Evolutionary conservation across 2,888 invertebrate species (phyloP), one percentile per base, ranked within the genome.

Genomic region (Dasypogon diadema): DNA sequence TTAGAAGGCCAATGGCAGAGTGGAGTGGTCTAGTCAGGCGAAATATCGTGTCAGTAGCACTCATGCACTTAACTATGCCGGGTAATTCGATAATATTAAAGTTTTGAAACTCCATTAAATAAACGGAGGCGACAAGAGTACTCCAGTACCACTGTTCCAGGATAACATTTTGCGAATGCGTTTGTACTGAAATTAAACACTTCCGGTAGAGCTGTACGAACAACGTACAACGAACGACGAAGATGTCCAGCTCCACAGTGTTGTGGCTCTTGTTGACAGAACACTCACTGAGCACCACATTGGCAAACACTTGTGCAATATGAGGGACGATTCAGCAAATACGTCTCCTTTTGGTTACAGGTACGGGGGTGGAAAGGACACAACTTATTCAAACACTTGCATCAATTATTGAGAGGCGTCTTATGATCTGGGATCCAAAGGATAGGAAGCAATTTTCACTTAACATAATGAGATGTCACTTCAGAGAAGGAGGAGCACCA

Each of bases 191-290:
- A 34, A 42, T 60, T 60, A 60, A 60, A 42, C 18, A 21, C 21
- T 21, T 60, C 34, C 34, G 18, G 42, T 12, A 12, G 42, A 12
- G 8, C 18, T 60, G 26, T 18, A 30, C 14, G 18, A 30, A 30
- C 26, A 26, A 18, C 14, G 12, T 26, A 51, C 8, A 18, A 51
- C 16, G 6, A 6, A 5, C 2, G 21, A 60, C n/a, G 12, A 37
- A 37, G 37, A 34, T 16, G 8, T 46, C 12, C 18, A 65, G 12
- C 24, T 68, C n/a, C 24, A 42, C 24, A 48, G 34, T 68, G 22
- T 70, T 70, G 70, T 70, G 54, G 54, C 70, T 70, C 18, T 5
- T 70, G 46, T 70, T 70, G 70, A 70, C 70, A 54, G 34, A 70
- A 70, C 70, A 70, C 70, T 70, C 54, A 54, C 51, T 12, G 24